Percentiles rank a stretch among this genome's conserved stretches.
Conservation (phyloP, 2,113 vertebrate species). For the Chlorodrepanis virens region DNA sequence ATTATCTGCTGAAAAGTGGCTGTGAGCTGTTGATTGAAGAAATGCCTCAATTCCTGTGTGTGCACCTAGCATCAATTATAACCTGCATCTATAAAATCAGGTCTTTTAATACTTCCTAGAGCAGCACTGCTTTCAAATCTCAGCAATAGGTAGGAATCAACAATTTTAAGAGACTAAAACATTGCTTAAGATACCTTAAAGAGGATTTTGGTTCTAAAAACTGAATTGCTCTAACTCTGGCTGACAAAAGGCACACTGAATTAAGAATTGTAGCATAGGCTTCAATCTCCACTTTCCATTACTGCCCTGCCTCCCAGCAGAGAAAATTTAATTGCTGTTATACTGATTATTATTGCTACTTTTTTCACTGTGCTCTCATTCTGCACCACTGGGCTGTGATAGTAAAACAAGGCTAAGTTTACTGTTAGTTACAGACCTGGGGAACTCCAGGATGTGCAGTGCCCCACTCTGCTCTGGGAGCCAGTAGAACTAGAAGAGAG, state of each 20-base stretch:
- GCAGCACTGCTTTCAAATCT: background rate
- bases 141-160: background rate
- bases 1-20: slow-evolving; percentile 10
- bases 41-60: background rate
- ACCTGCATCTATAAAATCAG: background rate
- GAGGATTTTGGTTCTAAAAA: background rate
- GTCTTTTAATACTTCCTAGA: background rate
- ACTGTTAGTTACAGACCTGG: background rate
- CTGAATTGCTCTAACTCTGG: background rate
- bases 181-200: background rate
- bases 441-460: background rate
- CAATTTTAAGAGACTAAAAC: background rate
- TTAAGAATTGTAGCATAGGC: background rate
- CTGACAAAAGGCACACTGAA: background rate
- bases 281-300: background rate
- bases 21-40: slow-evolving; percentile 12
- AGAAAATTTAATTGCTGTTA: background rate
- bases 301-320: background rate
- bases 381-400: background rate
- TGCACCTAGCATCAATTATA: background rate
- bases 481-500: background rate
- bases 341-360: background rate
- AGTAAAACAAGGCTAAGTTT: background rate
- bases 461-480: background rate
- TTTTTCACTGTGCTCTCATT: background rate